phyloP scores from a whole-genome alignment of 2,113 vertebrate genomes.

The Ovis canadensis region DNA sequence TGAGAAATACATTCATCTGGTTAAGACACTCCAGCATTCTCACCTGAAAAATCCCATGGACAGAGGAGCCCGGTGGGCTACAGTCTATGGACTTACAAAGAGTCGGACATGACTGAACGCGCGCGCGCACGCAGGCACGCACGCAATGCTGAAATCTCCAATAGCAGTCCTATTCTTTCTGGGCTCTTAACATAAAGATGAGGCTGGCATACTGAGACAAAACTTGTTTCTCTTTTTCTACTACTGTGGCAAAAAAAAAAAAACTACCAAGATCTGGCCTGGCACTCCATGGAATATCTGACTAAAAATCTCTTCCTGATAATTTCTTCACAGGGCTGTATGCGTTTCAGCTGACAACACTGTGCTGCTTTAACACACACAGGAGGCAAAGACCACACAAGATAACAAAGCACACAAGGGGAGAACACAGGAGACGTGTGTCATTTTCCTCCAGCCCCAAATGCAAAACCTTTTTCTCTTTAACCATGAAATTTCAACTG shows the following conservation, averaged over 20 bases:
- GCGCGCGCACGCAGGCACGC: fast-evolving
- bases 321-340: not conserved
- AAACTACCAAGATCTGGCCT: not conserved
- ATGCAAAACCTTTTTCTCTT: not conserved
- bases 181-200: not conserved
- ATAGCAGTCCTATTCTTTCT: not conserved
- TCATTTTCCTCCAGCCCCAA: constrained; percentile 4
- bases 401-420: not conserved
- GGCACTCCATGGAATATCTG: not conserved
- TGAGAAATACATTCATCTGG: not conserved
- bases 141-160: not conserved
- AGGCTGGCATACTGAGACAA: not conserved
- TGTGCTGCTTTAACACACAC: not conserved
- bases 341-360: not conserved
- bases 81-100: not conserved
- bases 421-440: not conserved
- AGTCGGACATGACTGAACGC: not conserved
- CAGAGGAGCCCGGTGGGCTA: not conserved
- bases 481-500: constrained; percentile 7
- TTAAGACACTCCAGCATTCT: not conserved
- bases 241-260: not conserved
- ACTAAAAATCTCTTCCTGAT: not conserved
- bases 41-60: not conserved
- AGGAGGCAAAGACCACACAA: not conserved
- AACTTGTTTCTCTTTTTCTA: not conserved